These are phyloP conservation scores for Synanthedon andrenaeformis DNA, from an alignment of 2,888 invertebrate species.

Conservation along the genomic window DNA sequence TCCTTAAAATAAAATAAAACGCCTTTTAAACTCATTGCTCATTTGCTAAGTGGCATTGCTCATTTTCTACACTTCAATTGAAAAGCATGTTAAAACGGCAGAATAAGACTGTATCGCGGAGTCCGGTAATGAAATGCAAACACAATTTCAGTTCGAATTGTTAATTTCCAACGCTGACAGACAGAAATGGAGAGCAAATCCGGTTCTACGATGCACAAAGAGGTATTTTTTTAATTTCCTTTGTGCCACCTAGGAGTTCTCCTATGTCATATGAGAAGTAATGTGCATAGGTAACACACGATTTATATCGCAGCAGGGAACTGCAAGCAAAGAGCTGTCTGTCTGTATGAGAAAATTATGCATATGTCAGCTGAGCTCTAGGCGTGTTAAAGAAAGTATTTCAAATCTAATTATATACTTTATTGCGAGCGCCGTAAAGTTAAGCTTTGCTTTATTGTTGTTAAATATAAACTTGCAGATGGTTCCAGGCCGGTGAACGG, in stretches of 20 bases:
- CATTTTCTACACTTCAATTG: not conserved
- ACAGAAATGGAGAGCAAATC: slow-evolving; percentile 25
- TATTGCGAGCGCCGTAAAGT: slow-evolving; percentile 13
- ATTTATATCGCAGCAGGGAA: slow-evolving; percentile 45
- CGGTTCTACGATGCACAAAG: slow-evolving; percentile 17
- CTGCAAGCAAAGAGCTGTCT: slow-evolving; percentile 31
- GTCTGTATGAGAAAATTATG: slow-evolving; percentile 34
- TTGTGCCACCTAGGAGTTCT: not conserved
- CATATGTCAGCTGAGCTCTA: slow-evolving; percentile 21
- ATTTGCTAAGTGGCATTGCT: not conserved
- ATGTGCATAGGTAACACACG: slow-evolving; percentile 10
- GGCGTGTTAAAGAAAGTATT: slow-evolving; percentile 7
- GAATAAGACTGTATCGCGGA: not conserved
- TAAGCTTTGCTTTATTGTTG: slow-evolving; percentile 12
- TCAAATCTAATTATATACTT: slow-evolving; percentile 13
- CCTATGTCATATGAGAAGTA: not conserved
- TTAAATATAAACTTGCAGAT: slow-evolving; percentile 12
- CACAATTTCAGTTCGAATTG: slow-evolving; percentile 21
- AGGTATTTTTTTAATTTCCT: not conserved
- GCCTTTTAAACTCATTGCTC: not conserved
- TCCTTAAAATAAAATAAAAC: not conserved
- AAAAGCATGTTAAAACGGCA: not conserved
- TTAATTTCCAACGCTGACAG: slow-evolving; percentile 25
- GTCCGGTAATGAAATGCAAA: slow-evolving; percentile 29
- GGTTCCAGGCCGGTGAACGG: slow-evolving; percentile 27